Base-by-base conservation (phyloP, 1,140 invertebrate genomes). In the Drosophila takahashii region DNA sequence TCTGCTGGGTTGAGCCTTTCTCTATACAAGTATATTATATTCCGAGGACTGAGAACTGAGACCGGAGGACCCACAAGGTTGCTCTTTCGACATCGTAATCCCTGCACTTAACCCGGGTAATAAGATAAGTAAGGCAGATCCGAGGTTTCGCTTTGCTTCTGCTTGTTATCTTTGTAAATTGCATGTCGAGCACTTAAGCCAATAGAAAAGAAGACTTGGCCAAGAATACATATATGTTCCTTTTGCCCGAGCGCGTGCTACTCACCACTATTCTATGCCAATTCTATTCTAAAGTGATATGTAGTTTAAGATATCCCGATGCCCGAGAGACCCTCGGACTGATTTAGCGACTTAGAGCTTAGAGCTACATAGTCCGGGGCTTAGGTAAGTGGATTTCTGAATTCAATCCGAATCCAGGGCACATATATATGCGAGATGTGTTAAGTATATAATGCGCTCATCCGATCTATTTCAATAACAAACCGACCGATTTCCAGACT, bases 101-200 rank as follows among this genome's bases (percentile, higher is more conserved):
- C 85, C 32, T 71, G 79, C 84, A 87, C 84, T 87, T 87, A 87
- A 87, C 84, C 84, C 85, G 77, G 73, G 84, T 87, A 87, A 87
- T 87, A 87, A 87, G 84, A 87, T 87, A 87, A 89, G 84, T 87
- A 89, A 87, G 85, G 32, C 61, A 78, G 83, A 83, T 84, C 80
- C 80, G 42, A 9, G 66, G 67, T 36, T 60, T 51, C 51, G 48
- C 47, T 44, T 45, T 47, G 71, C 61, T 83, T 41, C 67, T 79
- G 84, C 85, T 87, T 87, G 84, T 87, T 87, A 87, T 87, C 84
- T 84, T 87, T 87, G 84, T 67, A 87, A 87, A 87, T 87, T 87
- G 84, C 77, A 84, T 73, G 84, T 87, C 84, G 85, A 90, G 84
- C 77, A 87, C 84, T 87, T 87, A 87, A 87, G 84, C 83, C 83